Percentiles rank a stretch among this genome's conserved stretches.
Evolutionary conservation across 2,797 vertebrate species (phyloP).

Genomic region (Sorex maritimensis): DNA sequence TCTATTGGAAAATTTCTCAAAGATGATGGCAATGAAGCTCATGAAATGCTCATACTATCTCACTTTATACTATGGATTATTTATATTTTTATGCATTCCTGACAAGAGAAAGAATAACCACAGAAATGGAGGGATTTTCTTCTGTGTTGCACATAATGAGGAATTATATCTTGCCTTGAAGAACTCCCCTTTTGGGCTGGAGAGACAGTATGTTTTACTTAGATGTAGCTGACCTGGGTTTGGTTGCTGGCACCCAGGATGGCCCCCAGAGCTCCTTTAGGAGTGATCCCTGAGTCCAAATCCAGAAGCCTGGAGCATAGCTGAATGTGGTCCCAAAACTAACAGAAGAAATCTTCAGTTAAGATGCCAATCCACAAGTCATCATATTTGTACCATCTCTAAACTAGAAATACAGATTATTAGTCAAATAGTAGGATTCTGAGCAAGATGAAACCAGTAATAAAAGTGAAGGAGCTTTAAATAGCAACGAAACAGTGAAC

Average conservation of each 20-base stretch:
- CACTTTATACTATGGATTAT: slow-evolving; percentile 45
- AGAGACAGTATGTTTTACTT: too few relatives aligned
- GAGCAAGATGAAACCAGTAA: neutral
- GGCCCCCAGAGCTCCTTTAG: too few relatives aligned
- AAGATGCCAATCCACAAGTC: neutral
- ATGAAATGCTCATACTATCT: slow-evolving; percentile 42
- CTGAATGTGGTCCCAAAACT: too few relatives aligned
- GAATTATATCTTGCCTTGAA: slow-evolving; percentile 5
- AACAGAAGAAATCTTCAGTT: neutral
- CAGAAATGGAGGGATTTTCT: slow-evolving; percentile 16
- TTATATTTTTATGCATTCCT: slow-evolving; percentile 68
- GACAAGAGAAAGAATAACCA: slow-evolving; percentile 14
- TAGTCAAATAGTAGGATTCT: neutral
- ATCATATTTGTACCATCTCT: slow-evolving; percentile 25
- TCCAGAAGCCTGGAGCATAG: too few relatives aligned
- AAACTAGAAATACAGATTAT: neutral
- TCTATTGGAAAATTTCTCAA: slow-evolving; percentile 55
- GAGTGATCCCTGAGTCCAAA: too few relatives aligned
- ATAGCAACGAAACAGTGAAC: slow-evolving; percentile 3
- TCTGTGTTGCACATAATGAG: neutral
- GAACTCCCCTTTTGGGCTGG: too few relatives aligned
- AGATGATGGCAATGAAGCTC: slow-evolving; percentile 52
- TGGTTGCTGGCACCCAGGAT: too few relatives aligned
- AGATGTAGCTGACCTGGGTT: too few relatives aligned
- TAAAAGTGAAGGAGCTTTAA: neutral